Evolutionary conservation across 2,888 invertebrate species (phyloP).

Genomic region (Caenorhabditis wallacei): DNA sequence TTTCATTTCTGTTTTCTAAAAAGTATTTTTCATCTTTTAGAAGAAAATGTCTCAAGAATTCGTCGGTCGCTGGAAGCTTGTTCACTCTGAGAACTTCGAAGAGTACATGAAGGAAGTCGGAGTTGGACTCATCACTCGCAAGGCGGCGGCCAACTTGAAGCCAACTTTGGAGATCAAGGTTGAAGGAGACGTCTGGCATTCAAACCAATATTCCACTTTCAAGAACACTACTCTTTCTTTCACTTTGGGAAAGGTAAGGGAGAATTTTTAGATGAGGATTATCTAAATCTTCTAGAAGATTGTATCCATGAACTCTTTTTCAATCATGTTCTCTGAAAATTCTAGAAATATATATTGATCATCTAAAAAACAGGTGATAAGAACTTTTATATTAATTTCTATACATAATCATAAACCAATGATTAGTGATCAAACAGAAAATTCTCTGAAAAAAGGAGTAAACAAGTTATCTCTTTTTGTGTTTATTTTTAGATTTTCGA

Average conservation of each 20-base stretch:
- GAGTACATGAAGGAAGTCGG: constrained; percentile 79
- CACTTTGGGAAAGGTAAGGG: constrained; percentile 64
- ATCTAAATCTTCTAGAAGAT: no score
- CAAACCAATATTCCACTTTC: constrained; percentile 74
- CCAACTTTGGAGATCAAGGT: constrained; percentile 75
- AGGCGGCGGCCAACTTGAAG: constrained; percentile 76
- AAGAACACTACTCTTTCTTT: constrained; percentile 75
- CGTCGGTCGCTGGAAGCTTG: constrained; percentile 72
- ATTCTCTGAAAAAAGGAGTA: constrained; percentile 10
- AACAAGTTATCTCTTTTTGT: constrained; percentile 1
- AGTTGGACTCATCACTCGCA: constrained; percentile 75
- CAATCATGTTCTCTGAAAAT: no score
- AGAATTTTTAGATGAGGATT: background rate
- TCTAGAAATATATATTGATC: background rate
- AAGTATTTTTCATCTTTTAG: background rate
- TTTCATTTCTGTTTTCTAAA: background rate
- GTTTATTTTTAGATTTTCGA: background rate
- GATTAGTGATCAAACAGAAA: constrained; percentile 12
- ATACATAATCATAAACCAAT: constrained; percentile 18
- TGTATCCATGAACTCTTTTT: no score
- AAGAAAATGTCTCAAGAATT: constrained; percentile 54
- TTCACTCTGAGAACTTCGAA: constrained; percentile 75
- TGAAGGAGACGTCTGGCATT: constrained; percentile 70
- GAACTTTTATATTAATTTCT: background rate
- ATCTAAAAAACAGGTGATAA: constrained; percentile 12